These are phyloP conservation scores for Polypedilum pembai DNA, from an alignment of 1,140 invertebrate species.

Conservation along the genomic window DNA sequence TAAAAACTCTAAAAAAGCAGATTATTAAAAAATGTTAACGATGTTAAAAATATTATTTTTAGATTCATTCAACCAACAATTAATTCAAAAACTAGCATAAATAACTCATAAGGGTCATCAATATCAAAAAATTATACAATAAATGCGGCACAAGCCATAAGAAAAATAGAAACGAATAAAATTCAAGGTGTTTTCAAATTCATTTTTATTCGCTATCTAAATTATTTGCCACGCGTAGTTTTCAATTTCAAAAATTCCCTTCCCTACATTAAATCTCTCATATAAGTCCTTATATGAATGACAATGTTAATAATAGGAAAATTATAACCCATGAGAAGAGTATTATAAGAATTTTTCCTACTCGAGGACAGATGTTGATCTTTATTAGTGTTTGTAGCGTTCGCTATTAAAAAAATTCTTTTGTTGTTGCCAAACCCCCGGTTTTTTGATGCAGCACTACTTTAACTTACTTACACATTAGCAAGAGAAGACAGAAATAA, in stretches of 20 bases:
- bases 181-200: constrained; percentile 11
- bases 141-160: constrained; percentile 3
- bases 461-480: background rate
- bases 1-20: too few relatives aligned
- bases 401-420: background rate
- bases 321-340: background rate
- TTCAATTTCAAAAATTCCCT: background rate
- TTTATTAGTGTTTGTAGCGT: background rate
- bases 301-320: background rate
- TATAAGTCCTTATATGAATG: background rate
- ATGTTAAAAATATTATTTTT: too few relatives aligned
- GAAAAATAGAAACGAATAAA: background rate
- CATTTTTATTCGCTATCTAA: background rate
- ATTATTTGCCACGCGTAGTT: background rate
- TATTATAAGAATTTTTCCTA: background rate
- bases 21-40: too few relatives aligned
- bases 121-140: too few relatives aligned
- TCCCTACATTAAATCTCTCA: background rate
- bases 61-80: too few relatives aligned
- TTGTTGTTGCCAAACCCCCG: background rate
- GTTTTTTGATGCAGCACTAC: background rate
- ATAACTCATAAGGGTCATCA: too few relatives aligned
- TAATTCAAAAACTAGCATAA: too few relatives aligned
- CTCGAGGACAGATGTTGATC: background rate
- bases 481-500: too few relatives aligned